A percentile compares a stretch with the other conserved stretches of the same genome.
These are phyloP conservation scores for Picus viridis DNA, from an alignment of 2,797 vertebrate genomes.

Conservation along the genomic window DNA sequence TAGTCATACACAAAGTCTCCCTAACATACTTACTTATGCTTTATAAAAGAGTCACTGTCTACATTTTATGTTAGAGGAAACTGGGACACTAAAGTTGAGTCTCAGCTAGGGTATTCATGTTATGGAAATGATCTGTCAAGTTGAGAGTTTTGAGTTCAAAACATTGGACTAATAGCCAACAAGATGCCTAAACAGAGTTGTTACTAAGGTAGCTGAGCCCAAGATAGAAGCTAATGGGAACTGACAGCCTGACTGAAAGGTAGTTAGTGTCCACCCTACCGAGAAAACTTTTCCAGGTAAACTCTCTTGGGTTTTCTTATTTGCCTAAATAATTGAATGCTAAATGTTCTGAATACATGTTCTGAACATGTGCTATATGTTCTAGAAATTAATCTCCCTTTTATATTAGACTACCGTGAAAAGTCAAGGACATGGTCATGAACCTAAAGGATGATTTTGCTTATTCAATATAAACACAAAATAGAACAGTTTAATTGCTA, in stretches of 20 bases:
- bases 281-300: background rate
- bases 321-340: background rate
- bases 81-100: background rate
- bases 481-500: background rate
- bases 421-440: background rate
- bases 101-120: background rate
- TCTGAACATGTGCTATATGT: fast-evolving
- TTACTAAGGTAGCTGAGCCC: background rate
- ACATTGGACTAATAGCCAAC: background rate
- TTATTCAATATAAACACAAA: background rate
- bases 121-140: background rate
- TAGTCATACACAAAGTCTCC: background rate
- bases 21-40: background rate
- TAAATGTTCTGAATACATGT: background rate
- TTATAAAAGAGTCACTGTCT: background rate
- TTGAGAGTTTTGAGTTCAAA: background rate
- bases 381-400: background rate
- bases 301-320: background rate
- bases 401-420: background rate
- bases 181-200: background rate
- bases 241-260: background rate
- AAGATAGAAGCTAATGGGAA: background rate
- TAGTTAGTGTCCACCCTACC: background rate
- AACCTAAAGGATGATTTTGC: background rate
- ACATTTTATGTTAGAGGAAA: background rate